Evolutionary conservation across 2,888 invertebrate genomes (phyloP).

Genomic region (Coleophora flavipennella): DNA sequence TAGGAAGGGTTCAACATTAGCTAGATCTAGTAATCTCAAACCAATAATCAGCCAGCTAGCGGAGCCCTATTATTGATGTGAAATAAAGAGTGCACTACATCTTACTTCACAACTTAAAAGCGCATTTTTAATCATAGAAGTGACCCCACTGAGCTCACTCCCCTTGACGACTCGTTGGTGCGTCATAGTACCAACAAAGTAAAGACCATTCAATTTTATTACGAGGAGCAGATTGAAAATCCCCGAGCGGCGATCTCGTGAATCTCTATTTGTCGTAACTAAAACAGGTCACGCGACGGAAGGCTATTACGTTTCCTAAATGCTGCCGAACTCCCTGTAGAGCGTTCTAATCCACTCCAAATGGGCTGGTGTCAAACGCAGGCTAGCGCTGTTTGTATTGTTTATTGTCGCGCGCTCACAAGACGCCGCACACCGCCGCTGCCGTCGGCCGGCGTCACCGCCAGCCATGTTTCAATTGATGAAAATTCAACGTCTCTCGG

Average conservation of each 20-base stretch:
- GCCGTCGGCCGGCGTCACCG: too few species aligned
- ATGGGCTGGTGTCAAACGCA: constrained; percentile 71
- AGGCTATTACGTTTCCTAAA: constrained; percentile 71
- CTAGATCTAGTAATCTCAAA: too few species aligned
- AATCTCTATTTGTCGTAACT: constrained; percentile 72
- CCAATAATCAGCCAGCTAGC: too few species aligned
- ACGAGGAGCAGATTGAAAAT: constrained; percentile 48
- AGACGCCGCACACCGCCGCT: constrained; percentile 48
- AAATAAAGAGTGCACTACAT: too few species aligned
- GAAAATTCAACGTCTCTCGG: constrained; percentile 37
- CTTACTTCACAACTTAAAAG: too few species aligned
- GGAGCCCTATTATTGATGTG: too few species aligned
- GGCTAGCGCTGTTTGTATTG: constrained; percentile 70
- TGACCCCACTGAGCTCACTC: too few species aligned
- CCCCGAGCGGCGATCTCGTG: constrained; percentile 59
- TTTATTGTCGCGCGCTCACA: constrained; percentile 68
- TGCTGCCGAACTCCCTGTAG: constrained; percentile 68
- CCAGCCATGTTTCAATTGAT: constrained; percentile 59
- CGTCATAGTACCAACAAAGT: constrained; percentile 50
- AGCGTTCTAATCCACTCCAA: constrained; percentile 69
- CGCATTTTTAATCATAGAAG: too few species aligned
- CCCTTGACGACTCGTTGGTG: too few species aligned
- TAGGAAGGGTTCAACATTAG: too few species aligned
- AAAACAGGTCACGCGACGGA: constrained; percentile 70
- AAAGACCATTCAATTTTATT: constrained; percentile 65